Percentiles rank a stretch among this genome's conserved stretches.
Evolutionary conservation across 2,797 vertebrate species (phyloP).

Genomic region (Calcarius lapponicus): DNA sequence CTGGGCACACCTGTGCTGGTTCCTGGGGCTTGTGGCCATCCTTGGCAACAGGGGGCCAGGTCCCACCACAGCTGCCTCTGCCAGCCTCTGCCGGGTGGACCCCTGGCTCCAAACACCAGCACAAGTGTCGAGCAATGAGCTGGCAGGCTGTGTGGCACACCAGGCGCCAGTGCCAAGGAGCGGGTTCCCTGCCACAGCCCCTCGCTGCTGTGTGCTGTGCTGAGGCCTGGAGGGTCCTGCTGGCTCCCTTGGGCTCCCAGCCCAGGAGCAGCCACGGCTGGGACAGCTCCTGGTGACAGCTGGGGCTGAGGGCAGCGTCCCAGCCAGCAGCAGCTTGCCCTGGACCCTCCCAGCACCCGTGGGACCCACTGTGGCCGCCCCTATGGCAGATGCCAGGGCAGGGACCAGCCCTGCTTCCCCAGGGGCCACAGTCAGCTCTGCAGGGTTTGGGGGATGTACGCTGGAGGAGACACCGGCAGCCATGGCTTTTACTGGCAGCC

Average conservation of each 20-base stretch:
- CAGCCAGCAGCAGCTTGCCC: background rate
- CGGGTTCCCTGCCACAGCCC: background rate
- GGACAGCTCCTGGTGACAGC: background rate
- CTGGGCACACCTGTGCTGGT: background rate
- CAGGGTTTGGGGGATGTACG: accelerated
- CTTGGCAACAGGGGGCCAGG: accelerated
- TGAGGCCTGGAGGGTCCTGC: background rate
- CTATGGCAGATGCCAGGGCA: accelerated
- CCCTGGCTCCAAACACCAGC: accelerated
- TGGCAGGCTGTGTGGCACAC: background rate
- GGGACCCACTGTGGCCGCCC: background rate
- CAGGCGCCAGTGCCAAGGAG: background rate
- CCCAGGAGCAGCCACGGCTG: accelerated
- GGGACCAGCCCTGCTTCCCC: background rate
- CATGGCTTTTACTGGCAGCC: background rate
- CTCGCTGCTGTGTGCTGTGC: accelerated
- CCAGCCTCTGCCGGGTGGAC: accelerated
- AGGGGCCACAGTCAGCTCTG: background rate
- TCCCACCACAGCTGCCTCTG: accelerated
- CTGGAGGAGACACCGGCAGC: background rate
- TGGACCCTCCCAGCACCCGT: accelerated
- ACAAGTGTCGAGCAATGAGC: accelerated
- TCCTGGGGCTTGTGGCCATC: accelerated
- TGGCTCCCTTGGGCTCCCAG: background rate
- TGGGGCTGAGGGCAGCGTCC: accelerated